A percentile compares a stretch with the other conserved stretches of the same genome.
Evolutionary conservation across 2,888 invertebrate species (phyloP).

Genomic region (Caprella mutica): DNA sequence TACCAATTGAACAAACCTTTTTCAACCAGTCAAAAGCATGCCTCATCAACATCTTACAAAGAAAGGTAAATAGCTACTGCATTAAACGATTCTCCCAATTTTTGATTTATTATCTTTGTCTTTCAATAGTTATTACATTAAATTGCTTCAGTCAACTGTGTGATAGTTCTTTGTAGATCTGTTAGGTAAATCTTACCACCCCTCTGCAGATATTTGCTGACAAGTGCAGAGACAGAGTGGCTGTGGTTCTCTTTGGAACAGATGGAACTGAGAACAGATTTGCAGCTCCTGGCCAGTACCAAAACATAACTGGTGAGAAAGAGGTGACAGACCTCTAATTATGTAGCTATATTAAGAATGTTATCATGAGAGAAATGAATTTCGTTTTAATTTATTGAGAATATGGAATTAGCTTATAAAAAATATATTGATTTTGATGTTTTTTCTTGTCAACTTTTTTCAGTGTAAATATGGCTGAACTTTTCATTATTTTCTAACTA

Average conservation of each 20-base stretch:
- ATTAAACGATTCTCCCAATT: not conserved
- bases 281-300: constrained; percentile 42
- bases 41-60: constrained; percentile 24
- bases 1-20: constrained; percentile 18
- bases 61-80: constrained; percentile 17
- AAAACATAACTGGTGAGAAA: constrained; percentile 48
- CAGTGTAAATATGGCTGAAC: too few species aligned
- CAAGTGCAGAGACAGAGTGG: constrained; percentile 53
- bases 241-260: constrained; percentile 54
- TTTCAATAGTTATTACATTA: not conserved
- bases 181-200: not conserved
- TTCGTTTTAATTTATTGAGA: too few species aligned
- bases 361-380: too few species aligned
- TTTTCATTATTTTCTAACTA: too few species aligned
- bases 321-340: too few species aligned
- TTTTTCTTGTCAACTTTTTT: too few species aligned
- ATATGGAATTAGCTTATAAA: too few species aligned
- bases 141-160: not conserved
- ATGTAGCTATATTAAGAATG: too few species aligned
- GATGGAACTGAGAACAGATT: constrained; percentile 47
- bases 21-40: constrained; percentile 26
- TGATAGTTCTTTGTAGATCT: constrained; percentile 1
- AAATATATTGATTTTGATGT: too few species aligned
- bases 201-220: constrained; percentile 50
- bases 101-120: not conserved